These are phyloP conservation scores for Athene noctua DNA, from an alignment of 2,113 vertebrate species.

Conservation along the genomic window DNA sequence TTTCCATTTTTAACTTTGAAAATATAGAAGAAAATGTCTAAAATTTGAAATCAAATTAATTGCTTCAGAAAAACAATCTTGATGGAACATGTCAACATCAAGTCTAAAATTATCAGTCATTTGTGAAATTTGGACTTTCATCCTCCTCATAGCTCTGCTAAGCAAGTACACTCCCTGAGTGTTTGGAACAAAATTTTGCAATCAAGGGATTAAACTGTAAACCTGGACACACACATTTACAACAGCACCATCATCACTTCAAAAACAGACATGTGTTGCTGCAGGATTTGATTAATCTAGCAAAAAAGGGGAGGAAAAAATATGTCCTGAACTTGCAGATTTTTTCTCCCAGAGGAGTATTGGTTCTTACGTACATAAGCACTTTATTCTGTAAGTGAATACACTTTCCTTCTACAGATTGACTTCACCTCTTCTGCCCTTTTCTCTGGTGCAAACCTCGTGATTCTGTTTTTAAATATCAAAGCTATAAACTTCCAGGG, in stretches of 20 bases:
- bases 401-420: background rate
- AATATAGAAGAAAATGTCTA: background rate
- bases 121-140: background rate
- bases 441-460: background rate
- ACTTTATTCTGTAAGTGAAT: background rate
- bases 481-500: background rate
- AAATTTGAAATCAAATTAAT: background rate
- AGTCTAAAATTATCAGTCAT: background rate
- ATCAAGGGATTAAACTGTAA: background rate
- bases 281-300: background rate
- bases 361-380: constrained; percentile 20
- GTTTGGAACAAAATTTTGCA: background rate
- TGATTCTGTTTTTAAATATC: constrained; percentile 1
- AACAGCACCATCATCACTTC: background rate
- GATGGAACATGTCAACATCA: background rate
- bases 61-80: background rate
- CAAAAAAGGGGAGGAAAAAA: background rate
- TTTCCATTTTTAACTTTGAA: background rate
- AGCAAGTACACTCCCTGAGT: background rate
- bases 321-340: background rate
- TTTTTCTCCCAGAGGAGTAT: background rate
- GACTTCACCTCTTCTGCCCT: constrained; percentile 16
- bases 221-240: background rate
- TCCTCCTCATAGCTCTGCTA: background rate
- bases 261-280: background rate